A percentile compares a stretch with the other conserved stretches of the same genome.
phyloP scores from a whole-genome alignment of 2,113 vertebrate genomes.

The Sapajus apella region DNA sequence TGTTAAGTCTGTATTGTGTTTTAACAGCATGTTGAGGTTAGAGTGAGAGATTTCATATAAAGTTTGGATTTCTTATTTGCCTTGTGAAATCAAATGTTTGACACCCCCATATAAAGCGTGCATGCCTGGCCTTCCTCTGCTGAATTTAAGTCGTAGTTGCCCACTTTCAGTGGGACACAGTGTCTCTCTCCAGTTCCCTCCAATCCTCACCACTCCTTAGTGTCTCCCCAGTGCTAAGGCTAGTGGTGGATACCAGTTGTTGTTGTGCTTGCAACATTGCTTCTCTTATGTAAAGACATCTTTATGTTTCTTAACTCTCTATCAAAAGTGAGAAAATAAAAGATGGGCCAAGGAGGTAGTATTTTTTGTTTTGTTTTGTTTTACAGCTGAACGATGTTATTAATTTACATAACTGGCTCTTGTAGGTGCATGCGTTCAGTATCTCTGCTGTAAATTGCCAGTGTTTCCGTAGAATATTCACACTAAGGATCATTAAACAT shows the following conservation, averaged over 20 bases:
- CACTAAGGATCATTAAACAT: neutral
- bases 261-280: accelerated
- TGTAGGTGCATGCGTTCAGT: neutral
- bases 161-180: neutral
- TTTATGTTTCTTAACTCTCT: neutral
- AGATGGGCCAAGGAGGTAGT: neutral
- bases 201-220: neutral
- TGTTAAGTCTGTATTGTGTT: neutral
- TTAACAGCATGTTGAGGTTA: neutral
- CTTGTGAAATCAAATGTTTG: neutral
- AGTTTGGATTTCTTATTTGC: neutral
- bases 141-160: neutral
- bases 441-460: neutral
- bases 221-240: neutral
- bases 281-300: neutral
- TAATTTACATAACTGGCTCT: neutral
- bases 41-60: neutral
- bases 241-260: neutral
- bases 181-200: neutral
- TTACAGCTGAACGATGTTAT: neutral
- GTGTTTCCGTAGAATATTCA: neutral
- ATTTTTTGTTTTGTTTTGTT: neutral
- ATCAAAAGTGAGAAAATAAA: neutral
- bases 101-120: neutral
- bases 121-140: accelerated